These are phyloP conservation scores for Helicoverpa assulta DNA, from an alignment of 2,888 invertebrate species.

Conservation along the genomic window DNA sequence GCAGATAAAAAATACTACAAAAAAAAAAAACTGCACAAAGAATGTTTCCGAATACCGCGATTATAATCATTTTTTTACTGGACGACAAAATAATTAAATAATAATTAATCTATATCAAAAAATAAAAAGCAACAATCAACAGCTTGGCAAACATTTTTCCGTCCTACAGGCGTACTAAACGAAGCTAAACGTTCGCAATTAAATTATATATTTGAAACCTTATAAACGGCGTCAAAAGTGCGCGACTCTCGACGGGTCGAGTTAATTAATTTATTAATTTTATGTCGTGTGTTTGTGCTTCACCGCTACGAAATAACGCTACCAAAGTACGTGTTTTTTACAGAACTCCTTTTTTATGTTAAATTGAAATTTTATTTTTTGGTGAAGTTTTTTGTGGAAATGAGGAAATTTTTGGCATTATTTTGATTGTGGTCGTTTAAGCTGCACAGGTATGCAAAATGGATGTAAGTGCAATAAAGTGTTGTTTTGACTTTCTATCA, in stretches of 20 bases:
- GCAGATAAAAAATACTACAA: too few relatives aligned
- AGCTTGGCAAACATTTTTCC: not conserved
- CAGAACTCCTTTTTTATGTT: constrained; percentile 10
- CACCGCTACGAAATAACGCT: constrained; percentile 11
- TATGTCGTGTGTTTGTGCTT: constrained; percentile 23
- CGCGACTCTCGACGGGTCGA: constrained; percentile 19
- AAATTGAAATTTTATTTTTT: constrained; percentile 4
- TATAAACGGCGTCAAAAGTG: constrained; percentile 38
- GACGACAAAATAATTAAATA: too few relatives aligned
- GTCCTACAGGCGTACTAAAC: constrained; percentile 17
- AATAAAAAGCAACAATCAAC: not conserved
- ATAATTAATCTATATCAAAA: too few relatives aligned
- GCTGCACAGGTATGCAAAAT: too few relatives aligned
- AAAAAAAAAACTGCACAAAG: too few relatives aligned
- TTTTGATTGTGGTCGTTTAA: too few relatives aligned
- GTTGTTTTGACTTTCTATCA: too few relatives aligned
- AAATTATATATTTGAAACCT: constrained; percentile 35
- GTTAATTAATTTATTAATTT: constrained; percentile 50
- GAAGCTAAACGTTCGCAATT: constrained; percentile 34
- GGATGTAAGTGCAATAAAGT: too few relatives aligned
- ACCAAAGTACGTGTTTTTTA: constrained; percentile 12
- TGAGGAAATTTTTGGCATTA: too few relatives aligned
- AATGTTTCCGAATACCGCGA: too few relatives aligned
- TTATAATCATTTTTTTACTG: too few relatives aligned
- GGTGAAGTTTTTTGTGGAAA: too few relatives aligned